Evolutionary conservation across 92 coral and sea anemone genomes (phyloP).

Genomic region (Blastomussa wellsi): DNA sequence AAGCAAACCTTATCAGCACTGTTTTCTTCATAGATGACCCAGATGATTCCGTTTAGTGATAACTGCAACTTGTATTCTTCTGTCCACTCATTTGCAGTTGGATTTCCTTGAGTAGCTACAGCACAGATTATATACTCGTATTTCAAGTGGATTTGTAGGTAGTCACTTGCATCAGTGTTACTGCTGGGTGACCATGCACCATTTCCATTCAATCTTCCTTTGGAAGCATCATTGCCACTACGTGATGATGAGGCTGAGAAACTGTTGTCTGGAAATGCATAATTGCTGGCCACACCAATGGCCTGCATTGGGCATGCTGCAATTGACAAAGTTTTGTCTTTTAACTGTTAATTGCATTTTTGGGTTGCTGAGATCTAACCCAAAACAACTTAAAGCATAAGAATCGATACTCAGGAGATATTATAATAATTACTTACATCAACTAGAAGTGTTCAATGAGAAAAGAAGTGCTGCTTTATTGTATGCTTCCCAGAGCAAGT

Average conservation of each 20-base stretch:
- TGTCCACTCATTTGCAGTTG: background rate
- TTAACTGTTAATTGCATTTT: too few relatives aligned
- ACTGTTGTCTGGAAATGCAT: background rate
- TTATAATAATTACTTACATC: too few relatives aligned
- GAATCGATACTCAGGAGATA: too few relatives aligned
- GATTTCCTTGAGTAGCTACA: slow-evolving; percentile 24
- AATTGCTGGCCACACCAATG: slow-evolving; percentile 8
- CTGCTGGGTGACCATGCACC: slow-evolving; percentile 24
- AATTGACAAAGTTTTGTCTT: too few relatives aligned
- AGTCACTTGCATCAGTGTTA: background rate
- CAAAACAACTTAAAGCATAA: too few relatives aligned
- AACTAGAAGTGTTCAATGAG: too few relatives aligned
- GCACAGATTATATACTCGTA: slow-evolving; percentile 19
- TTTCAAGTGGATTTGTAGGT: slow-evolving; percentile 13
- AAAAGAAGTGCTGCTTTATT: too few relatives aligned
- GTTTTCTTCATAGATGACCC: slow-evolving; percentile 45
- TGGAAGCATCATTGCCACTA: background rate
- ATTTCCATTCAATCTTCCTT: background rate
- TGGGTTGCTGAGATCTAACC: too few relatives aligned
- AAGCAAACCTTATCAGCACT: slow-evolving; percentile 31
- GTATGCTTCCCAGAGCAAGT: too few relatives aligned
- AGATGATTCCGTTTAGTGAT: slow-evolving; percentile 35
- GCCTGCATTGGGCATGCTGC: slow-evolving; percentile 6
- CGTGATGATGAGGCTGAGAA: slow-evolving; percentile 10
- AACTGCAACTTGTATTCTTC: slow-evolving; percentile 37